A percentile compares a stretch with the other conserved stretches of the same genome.
phyloP scores from a whole-genome alignment of 2,797 vertebrate genomes.

The Takifugu rubripes region DNA sequence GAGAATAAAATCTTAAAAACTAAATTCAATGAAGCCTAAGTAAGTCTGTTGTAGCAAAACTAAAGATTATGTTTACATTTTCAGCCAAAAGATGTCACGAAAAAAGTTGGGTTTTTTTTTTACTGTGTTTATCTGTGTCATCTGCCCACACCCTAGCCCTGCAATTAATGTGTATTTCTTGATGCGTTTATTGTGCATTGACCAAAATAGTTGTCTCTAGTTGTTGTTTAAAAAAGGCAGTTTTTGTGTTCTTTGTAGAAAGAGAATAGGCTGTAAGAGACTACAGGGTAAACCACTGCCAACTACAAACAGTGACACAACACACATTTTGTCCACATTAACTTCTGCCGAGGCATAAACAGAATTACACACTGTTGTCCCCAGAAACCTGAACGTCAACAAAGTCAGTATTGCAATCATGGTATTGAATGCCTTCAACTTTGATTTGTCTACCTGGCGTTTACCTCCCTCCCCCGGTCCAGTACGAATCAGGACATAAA shows the following conservation, averaged over 20 bases:
- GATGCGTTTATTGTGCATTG: not conserved
- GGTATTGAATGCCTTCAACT: conserved; percentile 1
- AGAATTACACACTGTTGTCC: too few relatives aligned
- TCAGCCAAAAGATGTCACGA: too few relatives aligned
- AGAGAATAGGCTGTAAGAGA: conserved; percentile 1
- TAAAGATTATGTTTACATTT: too few relatives aligned
- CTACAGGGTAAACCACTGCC: not conserved
- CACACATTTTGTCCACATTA: not conserved
- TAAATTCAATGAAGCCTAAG: too few relatives aligned
- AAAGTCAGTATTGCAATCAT: not conserved
- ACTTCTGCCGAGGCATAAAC: not conserved
- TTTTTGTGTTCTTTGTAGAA: not conserved
- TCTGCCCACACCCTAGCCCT: too few relatives aligned
- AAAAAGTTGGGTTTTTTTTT: too few relatives aligned
- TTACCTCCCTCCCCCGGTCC: not conserved
- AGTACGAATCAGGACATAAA: not conserved
- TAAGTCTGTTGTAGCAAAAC: too few relatives aligned
- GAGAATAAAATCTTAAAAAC: too few relatives aligned
- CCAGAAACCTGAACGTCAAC: not conserved
- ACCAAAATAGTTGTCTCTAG: not conserved
- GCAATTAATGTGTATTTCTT: too few relatives aligned
- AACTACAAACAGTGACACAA: fast-evolving
- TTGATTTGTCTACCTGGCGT: not conserved
- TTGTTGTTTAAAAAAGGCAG: not conserved
- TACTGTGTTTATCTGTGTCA: too few relatives aligned